phyloP scores from a whole-genome alignment of 1,140 invertebrate species.

The Brachionus asplanchnoidis region DNA sequence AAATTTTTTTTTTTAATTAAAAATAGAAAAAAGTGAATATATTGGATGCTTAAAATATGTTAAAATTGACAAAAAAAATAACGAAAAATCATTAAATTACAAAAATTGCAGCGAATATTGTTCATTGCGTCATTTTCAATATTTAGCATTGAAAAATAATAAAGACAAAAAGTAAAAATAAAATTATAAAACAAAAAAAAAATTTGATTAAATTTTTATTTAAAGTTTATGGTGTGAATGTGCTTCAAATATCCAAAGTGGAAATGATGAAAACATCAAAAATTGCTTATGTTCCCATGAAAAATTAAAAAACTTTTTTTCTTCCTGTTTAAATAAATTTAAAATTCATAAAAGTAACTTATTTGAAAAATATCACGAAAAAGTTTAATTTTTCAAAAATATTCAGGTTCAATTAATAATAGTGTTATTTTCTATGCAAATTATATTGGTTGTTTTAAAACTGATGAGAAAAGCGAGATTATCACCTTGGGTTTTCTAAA shows the following conservation, averaged over 20 bases:
- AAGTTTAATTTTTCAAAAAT: background rate
- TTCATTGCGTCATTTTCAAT: background rate
- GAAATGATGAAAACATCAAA: too few relatives aligned
- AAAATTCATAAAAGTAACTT: background rate
- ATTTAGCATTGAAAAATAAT: background rate
- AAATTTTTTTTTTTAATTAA: background rate
- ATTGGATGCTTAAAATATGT: background rate
- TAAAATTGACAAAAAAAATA: background rate
- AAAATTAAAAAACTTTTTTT: too few relatives aligned
- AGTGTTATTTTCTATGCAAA: background rate
- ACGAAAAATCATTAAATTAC: background rate
- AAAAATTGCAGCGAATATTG: background rate
- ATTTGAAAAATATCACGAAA: background rate
- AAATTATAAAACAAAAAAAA: background rate
- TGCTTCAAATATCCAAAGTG: too few relatives aligned
- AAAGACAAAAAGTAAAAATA: background rate
- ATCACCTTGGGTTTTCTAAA: background rate
- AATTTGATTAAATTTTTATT: background rate
- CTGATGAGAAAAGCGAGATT: background rate
- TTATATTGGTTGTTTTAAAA: background rate
- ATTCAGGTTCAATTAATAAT: background rate
- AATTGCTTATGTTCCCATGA: too few relatives aligned
- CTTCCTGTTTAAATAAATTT: background rate
- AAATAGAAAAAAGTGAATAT: background rate
- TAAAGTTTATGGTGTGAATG: too few relatives aligned